Percentiles rank a stretch among this genome's conserved stretches.
Evolutionary conservation across 2,888 invertebrate genomes (phyloP).

Genomic region (Volucella bombylans): DNA sequence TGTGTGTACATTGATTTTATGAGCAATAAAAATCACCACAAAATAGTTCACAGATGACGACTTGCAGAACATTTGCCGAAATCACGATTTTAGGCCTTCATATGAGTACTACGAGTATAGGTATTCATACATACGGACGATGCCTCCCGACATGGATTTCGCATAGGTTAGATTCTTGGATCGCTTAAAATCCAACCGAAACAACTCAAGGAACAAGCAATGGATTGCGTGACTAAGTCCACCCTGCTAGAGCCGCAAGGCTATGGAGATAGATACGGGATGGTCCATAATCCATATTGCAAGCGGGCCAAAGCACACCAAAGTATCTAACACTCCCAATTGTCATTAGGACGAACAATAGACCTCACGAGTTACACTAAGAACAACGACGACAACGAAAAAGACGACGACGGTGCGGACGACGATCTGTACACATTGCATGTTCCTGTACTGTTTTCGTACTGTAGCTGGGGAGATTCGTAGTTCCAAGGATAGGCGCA

Average conservation of each 20-base stretch:
- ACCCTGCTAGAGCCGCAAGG: constrained; percentile 55
- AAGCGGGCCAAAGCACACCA: constrained; percentile 25
- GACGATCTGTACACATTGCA: constrained; percentile 45
- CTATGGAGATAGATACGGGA: constrained; percentile 14
- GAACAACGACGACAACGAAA: constrained; percentile 23
- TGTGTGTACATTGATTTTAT: constrained; percentile 50
- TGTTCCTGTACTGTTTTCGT: constrained; percentile 17
- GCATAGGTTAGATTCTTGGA: constrained; percentile 50
- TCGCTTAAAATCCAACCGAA: neutral
- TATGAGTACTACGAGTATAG: neutral
- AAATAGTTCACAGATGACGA: constrained; percentile 8
- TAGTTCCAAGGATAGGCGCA: constrained; percentile 15
- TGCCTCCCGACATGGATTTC: constrained; percentile 42
- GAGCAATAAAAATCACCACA: constrained; percentile 47
- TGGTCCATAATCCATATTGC: constrained; percentile 65
- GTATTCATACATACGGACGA: neutral
- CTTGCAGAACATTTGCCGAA: constrained; percentile 21
- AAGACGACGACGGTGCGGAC: constrained; percentile 18
- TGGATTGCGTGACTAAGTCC: constrained; percentile 66
- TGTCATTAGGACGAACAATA: constrained; percentile 72
- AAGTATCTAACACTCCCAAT: constrained; percentile 70
- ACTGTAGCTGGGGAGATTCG: constrained; percentile 32
- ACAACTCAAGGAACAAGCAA: constrained; percentile 35
- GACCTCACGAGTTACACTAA: constrained; percentile 63
- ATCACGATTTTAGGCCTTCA: constrained; percentile 53